A percentile compares a stretch with the other conserved stretches of the same genome.
Conservation (phyloP, 2,113 vertebrate species). For the Cynopterus brachyotis region DNA sequence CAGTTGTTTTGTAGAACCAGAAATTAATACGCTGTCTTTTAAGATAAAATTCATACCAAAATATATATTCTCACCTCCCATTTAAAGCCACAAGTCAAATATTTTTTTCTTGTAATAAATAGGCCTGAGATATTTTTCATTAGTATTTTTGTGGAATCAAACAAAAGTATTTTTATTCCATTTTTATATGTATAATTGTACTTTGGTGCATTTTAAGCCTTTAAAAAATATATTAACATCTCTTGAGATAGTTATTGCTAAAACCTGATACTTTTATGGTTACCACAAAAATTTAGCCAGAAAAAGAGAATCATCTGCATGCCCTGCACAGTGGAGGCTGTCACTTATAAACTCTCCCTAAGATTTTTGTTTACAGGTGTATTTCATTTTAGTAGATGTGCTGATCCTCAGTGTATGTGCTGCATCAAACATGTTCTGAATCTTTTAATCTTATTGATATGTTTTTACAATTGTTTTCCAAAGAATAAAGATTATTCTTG, state of each 20-base stretch:
- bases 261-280: conserved; percentile 71
- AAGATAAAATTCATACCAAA: background rate
- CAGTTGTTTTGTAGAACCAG: conserved; percentile 13
- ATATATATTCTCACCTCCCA: conserved; percentile 61
- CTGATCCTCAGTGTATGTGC: conserved; percentile 78
- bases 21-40: background rate
- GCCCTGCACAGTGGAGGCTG: conserved; percentile 66
- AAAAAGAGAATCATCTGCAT: conserved; percentile 19
- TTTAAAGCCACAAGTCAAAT: background rate
- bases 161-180: conserved; percentile 42
- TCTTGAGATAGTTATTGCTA: conserved; percentile 54
- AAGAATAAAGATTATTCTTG: conserved; percentile 76
- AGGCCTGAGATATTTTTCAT: background rate
- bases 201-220: conserved; percentile 61
- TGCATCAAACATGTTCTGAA: conserved; percentile 78
- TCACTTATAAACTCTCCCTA: conserved; percentile 58
- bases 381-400: conserved; percentile 73
- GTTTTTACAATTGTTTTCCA: conserved; percentile 74
- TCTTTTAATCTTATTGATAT: conserved; percentile 71
- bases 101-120: background rate
- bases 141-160: conserved; percentile 37
- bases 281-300: conserved; percentile 69
- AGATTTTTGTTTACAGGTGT: conserved; percentile 82
- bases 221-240: conserved; percentile 52
- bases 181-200: conserved; percentile 63